These are phyloP conservation scores for Microtus richardsoni DNA, from an alignment of 2,113 vertebrate species.

Conservation along the genomic window DNA sequence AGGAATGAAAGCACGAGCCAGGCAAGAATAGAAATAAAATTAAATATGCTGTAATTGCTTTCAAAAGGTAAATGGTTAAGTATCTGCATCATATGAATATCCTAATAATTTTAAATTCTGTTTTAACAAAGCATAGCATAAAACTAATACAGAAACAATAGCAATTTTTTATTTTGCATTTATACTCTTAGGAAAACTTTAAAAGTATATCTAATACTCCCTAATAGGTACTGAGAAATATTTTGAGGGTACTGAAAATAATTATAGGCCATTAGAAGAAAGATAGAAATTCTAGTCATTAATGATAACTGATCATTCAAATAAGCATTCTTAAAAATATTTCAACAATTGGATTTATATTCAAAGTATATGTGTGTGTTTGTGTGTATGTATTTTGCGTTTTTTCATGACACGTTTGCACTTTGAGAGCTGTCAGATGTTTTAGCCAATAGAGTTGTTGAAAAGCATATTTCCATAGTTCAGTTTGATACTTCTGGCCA, in stretches of 20 bases:
- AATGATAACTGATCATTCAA: slow-evolving; percentile 69
- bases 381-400: background rate
- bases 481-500: slow-evolving; percentile 76
- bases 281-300: slow-evolving; percentile 78
- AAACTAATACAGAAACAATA: slow-evolving; percentile 84
- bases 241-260: slow-evolving; percentile 83
- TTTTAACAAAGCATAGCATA: slow-evolving; percentile 86
- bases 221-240: slow-evolving; percentile 80
- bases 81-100: background rate
- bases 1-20: slow-evolving; percentile 43
- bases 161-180: slow-evolving; percentile 81
- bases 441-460: slow-evolving; percentile 46
- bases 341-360: slow-evolving; percentile 68
- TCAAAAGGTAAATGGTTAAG: slow-evolving; percentile 56
- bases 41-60: slow-evolving; percentile 52
- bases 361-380: background rate
- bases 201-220: slow-evolving; percentile 84
- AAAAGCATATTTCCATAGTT: slow-evolving; percentile 73
- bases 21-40: slow-evolving; percentile 56
- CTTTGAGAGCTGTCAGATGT: slow-evolving; percentile 80
- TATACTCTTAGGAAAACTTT: slow-evolving; percentile 85
- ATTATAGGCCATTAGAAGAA: slow-evolving; percentile 82
- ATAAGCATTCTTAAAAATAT: slow-evolving; percentile 79
- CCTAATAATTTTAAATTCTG: slow-evolving; percentile 78
- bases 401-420: slow-evolving; percentile 60